Evolutionary conservation across 1,140 invertebrate species (phyloP), one percentile per base, ranked within the genome.

Genomic region (Sycobia sp.): DNA sequence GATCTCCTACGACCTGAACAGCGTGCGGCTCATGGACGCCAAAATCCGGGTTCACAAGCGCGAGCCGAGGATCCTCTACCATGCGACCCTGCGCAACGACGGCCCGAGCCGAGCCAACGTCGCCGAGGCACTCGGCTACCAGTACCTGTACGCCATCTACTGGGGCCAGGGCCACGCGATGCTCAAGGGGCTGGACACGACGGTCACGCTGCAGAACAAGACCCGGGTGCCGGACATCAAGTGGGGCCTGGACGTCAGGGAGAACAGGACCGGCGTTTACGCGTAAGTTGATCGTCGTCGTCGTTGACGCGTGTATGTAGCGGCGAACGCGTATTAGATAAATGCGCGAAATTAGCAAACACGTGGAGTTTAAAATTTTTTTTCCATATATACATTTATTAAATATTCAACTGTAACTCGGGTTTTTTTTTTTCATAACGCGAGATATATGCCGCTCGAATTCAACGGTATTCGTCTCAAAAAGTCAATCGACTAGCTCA

Each of bases 121-220:
- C 20, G 90, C 89, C 32, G 86, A 89, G 41, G 90, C 88, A 20
- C 85, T 92, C 32, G 83, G 77, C 62, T 93, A 90, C 72, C 83
- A 85, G 13, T 89, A 86, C 63, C 86, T 87, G 41, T 87, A 91
- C 60, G 84, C 82, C 0, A 77, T 90, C 49, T 88, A 88, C 71
- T 92, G 91, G 90, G 91, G 91, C 23, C 89, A 91, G 59, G 88
- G 89, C 1, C 87, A 90, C 62, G 90, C 87, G 0, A 87, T 92
- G 57, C 83, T 90, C 5, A 90, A 87, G 55, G 91, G 90, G 1
- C 75, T 92, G 49, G 87, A 87, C 56, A 91, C 90, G 10, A 86
- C 82, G 14, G 86, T 93, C 49, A 84, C 78, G 36, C 77, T 88
- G 59, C 81, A 78, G 18, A 87, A 90, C 66, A 84, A 84, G 4